phyloP scores from a whole-genome alignment of 53 echinoderm and acorn worm genomes.

The Zoroaster sp. region DNA sequence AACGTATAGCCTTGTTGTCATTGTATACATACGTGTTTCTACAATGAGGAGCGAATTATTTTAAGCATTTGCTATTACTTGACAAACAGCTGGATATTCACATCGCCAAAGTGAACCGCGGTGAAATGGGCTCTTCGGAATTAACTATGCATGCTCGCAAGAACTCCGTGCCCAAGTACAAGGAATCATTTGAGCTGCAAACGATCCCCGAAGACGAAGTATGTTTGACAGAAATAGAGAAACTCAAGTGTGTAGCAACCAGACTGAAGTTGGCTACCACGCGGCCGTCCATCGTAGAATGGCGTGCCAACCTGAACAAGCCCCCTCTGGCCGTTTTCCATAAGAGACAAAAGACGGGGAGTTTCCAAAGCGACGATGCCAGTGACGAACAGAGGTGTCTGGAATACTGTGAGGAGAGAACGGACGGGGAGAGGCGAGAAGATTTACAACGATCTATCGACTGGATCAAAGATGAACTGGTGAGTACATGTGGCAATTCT shows the following conservation, averaged over 20 bases:
- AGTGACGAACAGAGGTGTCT: background rate
- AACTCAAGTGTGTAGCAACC: constrained; percentile 50
- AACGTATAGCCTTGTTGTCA: no score
- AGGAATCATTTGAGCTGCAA: constrained; percentile 36
- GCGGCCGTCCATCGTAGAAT: constrained; percentile 58
- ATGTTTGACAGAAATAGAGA: constrained; percentile 36
- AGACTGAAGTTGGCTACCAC: constrained; percentile 36
- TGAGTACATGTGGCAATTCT: no score
- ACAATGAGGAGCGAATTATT: no score
- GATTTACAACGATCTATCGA: constrained; percentile 24
- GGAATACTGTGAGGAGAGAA: constrained; percentile 6
- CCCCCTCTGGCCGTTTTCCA: background rate
- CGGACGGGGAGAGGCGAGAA: constrained; percentile 6
- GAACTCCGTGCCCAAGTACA: background rate
- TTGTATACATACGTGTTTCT: no score
- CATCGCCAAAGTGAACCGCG: no score
- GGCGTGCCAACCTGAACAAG: constrained; percentile 46
- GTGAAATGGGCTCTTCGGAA: constrained; percentile 14
- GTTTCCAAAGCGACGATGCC: background rate
- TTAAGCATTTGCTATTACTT: no score
- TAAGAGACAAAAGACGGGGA: background rate
- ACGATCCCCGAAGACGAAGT: constrained; percentile 54
- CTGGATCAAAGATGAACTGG: constrained; percentile 56
- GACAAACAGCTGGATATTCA: no score
- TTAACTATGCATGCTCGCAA: background rate